Evolutionary conservation across 2,113 vertebrate species (phyloP), one percentile per base, ranked within the genome.

Genomic region (Amblyornis subalaris): DNA sequence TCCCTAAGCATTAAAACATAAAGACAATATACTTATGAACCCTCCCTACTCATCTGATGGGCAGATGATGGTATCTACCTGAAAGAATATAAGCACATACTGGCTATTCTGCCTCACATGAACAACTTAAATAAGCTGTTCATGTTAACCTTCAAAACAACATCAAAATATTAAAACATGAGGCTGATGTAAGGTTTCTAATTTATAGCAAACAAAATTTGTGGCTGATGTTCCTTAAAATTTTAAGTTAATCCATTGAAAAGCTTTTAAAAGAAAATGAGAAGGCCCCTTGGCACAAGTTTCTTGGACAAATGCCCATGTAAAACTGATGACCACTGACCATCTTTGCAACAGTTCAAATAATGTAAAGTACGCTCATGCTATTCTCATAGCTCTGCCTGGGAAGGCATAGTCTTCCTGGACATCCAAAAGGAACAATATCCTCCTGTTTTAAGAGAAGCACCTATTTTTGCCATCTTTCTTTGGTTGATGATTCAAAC

Each of bases 401-500:
- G 45, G 62, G 64, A 83, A 88, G 11, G 9, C n/a, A 65, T 0
- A 72, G 40, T 48, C 62, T 24, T 69, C 58, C 24, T 48, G 44
- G 55, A 89, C 1, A 1, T 22, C 31, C 58, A 82, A 75, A 78
- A 61, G 40, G 15, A 93, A 33, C n/a, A 35, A 22, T 4, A 29
- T 48, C 28, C 45, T 90, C 50, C 71, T 79, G 57, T 74, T 89
- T 73, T 73, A 80, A 85, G 23, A 91, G 35, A 85, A 83, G 35
- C 64, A 50, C 8, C 17, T 21, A 64, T 86, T 79, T 85, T 74
- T 54, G 11, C 54, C 62, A 50, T 94, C 80, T 61, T 83, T 65
- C 82, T 76, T 85, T 62, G 79, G 70, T 5, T 0, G 26, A 85
- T 94, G 90, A 96, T 75, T 96, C 92, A 93, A 91, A 69, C 71